Evolutionary conservation across 2,113 vertebrate species (phyloP).

Genomic region (Nycticebus coucang): DNA sequence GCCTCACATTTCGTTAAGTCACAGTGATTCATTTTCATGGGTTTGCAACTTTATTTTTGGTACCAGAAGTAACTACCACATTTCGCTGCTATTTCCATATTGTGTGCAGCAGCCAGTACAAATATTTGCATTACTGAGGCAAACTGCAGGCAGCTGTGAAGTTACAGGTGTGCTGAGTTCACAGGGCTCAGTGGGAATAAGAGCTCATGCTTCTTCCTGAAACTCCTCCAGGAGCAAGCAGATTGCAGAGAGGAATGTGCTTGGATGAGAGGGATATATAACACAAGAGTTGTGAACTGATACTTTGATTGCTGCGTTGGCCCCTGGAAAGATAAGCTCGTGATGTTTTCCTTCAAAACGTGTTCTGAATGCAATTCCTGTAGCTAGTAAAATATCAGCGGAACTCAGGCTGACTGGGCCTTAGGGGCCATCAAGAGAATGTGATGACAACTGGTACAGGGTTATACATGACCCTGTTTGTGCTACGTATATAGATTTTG

Average conservation of each 20-base stretch:
- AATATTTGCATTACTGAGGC: background rate
- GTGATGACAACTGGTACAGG: constrained; percentile 39
- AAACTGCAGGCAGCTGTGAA: constrained; percentile 22
- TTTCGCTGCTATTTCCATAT: constrained; percentile 42
- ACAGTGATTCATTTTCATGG: constrained; percentile 39
- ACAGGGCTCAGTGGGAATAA: background rate
- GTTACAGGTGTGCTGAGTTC: constrained; percentile 37
- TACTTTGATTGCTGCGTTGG: background rate
- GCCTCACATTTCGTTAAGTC: constrained; percentile 52
- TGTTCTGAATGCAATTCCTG: constrained; percentile 37
- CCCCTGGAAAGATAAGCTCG: constrained; percentile 49
- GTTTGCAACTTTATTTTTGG: constrained; percentile 47
- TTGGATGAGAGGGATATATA: background rate
- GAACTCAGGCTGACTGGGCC: background rate
- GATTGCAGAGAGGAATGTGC: background rate
- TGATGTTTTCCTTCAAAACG: constrained; percentile 43
- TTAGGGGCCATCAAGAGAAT: constrained; percentile 32
- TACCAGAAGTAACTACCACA: constrained; percentile 26
- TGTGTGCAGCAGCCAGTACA: background rate
- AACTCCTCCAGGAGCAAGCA: background rate
- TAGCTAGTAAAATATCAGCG: constrained; percentile 50
- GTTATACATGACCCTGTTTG: constrained; percentile 27
- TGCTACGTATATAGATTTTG: background rate
- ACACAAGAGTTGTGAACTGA: background rate
- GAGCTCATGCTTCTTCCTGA: background rate